Evolutionary conservation across 2,797 vertebrate genomes (phyloP).

Genomic region (Psittacula echo): DNA sequence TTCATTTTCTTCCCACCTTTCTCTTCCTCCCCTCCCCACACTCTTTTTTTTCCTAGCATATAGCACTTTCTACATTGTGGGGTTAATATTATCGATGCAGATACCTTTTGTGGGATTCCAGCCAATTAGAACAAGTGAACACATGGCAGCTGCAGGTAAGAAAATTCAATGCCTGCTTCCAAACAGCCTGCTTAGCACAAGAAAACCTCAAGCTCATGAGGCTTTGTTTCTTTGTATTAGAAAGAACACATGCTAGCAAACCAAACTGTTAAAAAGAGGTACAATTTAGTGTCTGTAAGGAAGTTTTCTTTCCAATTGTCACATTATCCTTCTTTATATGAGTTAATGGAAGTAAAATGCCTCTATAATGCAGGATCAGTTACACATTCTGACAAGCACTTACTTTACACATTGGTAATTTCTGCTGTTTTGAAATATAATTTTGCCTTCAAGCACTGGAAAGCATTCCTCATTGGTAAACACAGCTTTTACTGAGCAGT

Average conservation of each 20-base stretch:
- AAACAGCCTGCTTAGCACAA: background rate
- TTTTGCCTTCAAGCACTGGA: background rate
- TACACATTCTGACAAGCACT: background rate
- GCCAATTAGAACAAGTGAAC: constrained; percentile 98
- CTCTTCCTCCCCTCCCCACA: background rate
- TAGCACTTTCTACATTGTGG: constrained; percentile 98
- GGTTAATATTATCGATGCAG: constrained; percentile 97
- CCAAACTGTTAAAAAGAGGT: background rate
- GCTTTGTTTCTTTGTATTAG: background rate
- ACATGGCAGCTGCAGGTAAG: constrained; percentile 97
- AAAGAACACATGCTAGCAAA: background rate
- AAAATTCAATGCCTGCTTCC: background rate
- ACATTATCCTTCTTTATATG: background rate
- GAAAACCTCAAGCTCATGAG: background rate
- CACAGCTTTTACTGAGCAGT: background rate
- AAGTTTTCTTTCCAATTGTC: background rate
- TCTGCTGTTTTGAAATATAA: background rate
- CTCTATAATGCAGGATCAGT: background rate
- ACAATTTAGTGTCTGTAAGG: background rate
- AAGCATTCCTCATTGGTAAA: background rate
- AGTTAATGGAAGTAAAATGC: background rate
- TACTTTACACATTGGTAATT: background rate
- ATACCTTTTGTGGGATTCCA: constrained; percentile 99
- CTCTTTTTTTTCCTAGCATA: constrained; percentile 84
- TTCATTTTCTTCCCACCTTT: background rate